phyloP scores from a whole-genome alignment of 2,888 invertebrate species.

The Stenolophus ochropezus region DNA sequence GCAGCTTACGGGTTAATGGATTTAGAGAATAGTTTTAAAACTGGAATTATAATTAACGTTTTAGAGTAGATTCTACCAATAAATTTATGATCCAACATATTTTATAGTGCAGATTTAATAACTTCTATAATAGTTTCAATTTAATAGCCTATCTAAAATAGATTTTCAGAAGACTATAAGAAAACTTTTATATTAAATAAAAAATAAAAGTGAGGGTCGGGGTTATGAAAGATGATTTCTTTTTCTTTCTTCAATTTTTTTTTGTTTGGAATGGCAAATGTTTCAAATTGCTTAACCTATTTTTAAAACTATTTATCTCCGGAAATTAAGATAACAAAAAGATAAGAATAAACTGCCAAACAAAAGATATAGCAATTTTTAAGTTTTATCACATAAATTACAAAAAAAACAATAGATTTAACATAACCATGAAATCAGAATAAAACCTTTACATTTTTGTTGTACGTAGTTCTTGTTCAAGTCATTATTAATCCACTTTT shows the following conservation, averaged over 20 bases:
- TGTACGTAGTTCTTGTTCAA: not conserved
- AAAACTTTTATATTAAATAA: too few species aligned
- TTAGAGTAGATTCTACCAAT: not conserved
- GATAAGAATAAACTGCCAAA: conserved; percentile 5
- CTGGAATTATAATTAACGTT: not conserved
- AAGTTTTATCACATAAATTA: conserved; percentile 7
- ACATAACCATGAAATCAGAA: not conserved
- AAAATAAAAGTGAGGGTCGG: too few species aligned
- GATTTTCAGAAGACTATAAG: too few species aligned
- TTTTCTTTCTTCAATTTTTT: too few species aligned
- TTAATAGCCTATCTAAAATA: too few species aligned
- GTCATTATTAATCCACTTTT: not conserved
- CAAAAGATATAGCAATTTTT: conserved; percentile 2
- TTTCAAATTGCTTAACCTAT: not conserved
- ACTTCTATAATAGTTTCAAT: too few species aligned
- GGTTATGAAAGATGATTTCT: not conserved
- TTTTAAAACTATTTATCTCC: not conserved
- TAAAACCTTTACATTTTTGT: not conserved
- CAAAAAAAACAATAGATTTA: not conserved
- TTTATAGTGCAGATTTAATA: too few species aligned
- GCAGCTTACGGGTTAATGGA: not conserved
- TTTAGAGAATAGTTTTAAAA: not conserved
- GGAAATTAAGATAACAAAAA: not conserved
- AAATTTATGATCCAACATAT: not conserved
- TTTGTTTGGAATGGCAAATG: not conserved